A percentile compares a stretch with the other conserved stretches of the same genome.
Evolutionary conservation across 2,797 vertebrate genomes (phyloP).

Genomic region (Anas bahamensis): DNA sequence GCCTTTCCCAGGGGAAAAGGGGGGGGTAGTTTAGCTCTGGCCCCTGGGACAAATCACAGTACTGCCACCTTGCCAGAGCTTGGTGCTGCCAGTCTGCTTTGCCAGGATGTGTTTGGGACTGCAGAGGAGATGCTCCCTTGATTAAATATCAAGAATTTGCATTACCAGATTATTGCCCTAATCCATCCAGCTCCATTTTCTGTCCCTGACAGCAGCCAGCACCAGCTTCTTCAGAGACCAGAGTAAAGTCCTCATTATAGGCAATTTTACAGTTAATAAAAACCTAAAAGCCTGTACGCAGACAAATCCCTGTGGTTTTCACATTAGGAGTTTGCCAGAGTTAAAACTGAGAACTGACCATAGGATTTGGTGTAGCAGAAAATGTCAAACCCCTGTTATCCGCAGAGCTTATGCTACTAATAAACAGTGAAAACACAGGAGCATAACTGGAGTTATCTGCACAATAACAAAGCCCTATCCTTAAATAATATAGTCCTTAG

Average conservation of each 20-base stretch:
- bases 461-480: background rate
- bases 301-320: slow-evolving; percentile 19
- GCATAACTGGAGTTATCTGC: background rate
- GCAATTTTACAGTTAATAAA: slow-evolving; percentile 28
- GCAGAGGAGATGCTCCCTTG: slow-evolving; percentile 17
- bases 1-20: background rate
- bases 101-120: slow-evolving; percentile 32
- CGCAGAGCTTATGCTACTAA: background rate
- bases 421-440: background rate
- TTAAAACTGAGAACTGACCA: background rate
- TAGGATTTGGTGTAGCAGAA: background rate
- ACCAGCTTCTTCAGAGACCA: slow-evolving; percentile 26
- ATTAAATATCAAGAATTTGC: slow-evolving; percentile 48
- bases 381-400: background rate
- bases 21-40: background rate
- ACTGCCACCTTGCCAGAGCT: background rate
- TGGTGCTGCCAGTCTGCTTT: background rate
- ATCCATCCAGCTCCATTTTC: background rate
- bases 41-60: background rate
- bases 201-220: background rate
- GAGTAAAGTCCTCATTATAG: slow-evolving; percentile 9
- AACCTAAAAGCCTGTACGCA: background rate
- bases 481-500: background rate
- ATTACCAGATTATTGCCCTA: slow-evolving; percentile 37
- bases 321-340: background rate